Evolutionary conservation across 2,113 vertebrate species (phyloP), one percentile per base, ranked within the genome.

Genomic region (Channa maculata): DNA sequence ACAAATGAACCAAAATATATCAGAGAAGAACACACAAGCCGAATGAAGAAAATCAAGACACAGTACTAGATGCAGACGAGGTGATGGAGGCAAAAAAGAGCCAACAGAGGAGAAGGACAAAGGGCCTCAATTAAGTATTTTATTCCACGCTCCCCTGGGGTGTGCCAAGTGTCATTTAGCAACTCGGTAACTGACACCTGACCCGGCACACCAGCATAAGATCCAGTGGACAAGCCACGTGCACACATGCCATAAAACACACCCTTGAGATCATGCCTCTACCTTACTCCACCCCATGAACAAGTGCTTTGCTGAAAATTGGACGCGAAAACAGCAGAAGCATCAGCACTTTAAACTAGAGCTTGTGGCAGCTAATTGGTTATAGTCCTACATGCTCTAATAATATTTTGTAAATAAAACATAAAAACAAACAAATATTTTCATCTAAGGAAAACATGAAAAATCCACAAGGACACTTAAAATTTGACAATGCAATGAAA

Each of bases 171-270:
- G 70, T 90, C 85, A 77, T 81, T 88, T 85, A 64, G 15, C 63
- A 55, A 51, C 73, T 61, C 74, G 73, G 67, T 68, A 89, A 82
- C 85, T 57, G 53, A 86, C 80, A 81, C 79, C 78, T 89, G 85
- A 88, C 84, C 88, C 83, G 55, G 59, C 81, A 65, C 63, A 79
- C 71, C 71, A 78, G 43, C 53, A 41, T 14, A 67, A 57, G 62
- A 15, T 57, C 65, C 74, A 89, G 15, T 76, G 34, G 64, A 44
- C 38, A 54, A 43, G 55, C 7, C 36, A 43, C 87, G 39, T 77
- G 74, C 54, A 45, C 75, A 70, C 79, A 68, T 43, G 14, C 78
- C 24, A 24, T 24, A 24, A 24, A 24, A 24, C 24, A 24, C 24
- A 24, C 24, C 75, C 59, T 24, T 4, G 24, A 65, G 66, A 41